Percentiles rank a stretch among this genome's conserved stretches.
phyloP scores from a whole-genome alignment of 2,888 invertebrate genomes.

The Lucinisca nassula region DNA sequence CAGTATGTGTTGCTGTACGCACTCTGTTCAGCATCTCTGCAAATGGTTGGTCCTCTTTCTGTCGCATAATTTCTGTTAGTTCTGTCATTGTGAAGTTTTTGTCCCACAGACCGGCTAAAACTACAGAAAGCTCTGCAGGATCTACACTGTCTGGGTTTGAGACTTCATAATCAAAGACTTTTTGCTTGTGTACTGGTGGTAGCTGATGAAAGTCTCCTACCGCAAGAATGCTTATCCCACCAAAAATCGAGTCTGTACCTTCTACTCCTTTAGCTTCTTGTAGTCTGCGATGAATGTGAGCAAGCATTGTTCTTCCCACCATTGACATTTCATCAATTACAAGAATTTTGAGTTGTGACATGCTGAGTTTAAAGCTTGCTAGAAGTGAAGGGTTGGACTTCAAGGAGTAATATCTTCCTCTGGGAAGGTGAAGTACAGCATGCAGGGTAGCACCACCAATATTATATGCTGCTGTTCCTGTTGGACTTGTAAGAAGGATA shows the following conservation, averaged over 20 bases:
- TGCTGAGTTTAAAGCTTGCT: too few relatives aligned
- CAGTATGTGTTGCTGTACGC: neutral
- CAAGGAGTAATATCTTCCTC: neutral
- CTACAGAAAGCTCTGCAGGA: neutral
- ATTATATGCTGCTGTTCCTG: neutral
- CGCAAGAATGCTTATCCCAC: neutral
- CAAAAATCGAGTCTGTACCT: neutral
- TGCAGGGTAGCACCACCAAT: neutral
- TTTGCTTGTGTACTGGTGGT: neutral
- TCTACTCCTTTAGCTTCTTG: neutral
- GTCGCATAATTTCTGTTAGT: neutral
- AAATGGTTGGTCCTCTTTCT: neutral
- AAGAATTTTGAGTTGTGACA: constrained; percentile 26
- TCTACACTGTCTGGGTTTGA: too few relatives aligned
- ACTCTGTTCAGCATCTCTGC: neutral
- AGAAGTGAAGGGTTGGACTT: neutral
- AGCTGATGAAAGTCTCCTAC: neutral
- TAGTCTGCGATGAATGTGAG: neutral
- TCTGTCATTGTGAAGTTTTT: neutral
- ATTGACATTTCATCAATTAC: constrained; percentile 31
- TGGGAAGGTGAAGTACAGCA: neutral
- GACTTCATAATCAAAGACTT: neutral
- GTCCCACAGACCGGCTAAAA: neutral
- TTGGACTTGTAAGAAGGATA: neutral
- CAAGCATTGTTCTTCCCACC: neutral